Evolutionary conservation across 2,888 invertebrate species (phyloP).

Genomic region (Plagiodera versicolora): DNA sequence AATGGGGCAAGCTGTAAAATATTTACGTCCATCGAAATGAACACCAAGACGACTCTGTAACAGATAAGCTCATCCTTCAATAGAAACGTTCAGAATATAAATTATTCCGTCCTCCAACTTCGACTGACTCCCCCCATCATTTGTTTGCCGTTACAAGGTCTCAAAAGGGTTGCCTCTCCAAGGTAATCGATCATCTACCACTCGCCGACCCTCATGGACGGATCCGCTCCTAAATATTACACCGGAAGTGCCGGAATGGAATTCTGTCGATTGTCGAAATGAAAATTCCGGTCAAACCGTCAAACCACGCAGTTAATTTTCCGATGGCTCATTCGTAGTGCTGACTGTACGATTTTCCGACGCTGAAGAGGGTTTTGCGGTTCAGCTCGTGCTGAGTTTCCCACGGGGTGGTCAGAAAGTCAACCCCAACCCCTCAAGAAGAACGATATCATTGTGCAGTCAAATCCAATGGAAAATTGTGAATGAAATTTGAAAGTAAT

Average conservation of each 20-base stretch:
- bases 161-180: not conserved
- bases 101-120: no score
- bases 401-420: no score
- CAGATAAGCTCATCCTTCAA: no score
- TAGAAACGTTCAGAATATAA: no score
- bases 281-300: not conserved
- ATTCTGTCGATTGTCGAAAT: not conserved
- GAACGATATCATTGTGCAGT: no score
- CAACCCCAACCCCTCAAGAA: no score
- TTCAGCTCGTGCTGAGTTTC: not conserved
- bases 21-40: no score
- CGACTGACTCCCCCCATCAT: no score
- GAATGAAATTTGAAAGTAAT: no score
- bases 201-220: not conserved
- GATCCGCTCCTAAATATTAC: not conserved
- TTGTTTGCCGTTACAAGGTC: not conserved
- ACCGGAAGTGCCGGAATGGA: not conserved
- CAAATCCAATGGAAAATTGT: no score
- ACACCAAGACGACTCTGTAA: no score
- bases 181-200: not conserved
- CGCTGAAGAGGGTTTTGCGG: not conserved
- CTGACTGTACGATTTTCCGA: not conserved
- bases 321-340: not conserved
- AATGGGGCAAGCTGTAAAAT: no score
- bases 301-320: not conserved